Conservation (phyloP, 2,797 vertebrate genomes). For the Urocyon cinereoargenteus region DNA sequence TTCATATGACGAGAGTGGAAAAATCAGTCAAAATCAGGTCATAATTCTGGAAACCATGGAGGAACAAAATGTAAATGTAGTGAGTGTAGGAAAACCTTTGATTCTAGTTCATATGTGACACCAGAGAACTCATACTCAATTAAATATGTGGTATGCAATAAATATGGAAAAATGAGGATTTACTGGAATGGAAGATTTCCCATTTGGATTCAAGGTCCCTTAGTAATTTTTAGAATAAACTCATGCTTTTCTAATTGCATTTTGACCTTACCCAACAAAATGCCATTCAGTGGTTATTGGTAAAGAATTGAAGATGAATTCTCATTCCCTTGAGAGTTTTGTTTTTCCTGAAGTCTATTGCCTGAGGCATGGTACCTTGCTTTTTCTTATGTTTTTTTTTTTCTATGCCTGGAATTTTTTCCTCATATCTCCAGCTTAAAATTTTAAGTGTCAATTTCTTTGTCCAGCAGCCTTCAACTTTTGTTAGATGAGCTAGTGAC, state of each 20-base stretch:
- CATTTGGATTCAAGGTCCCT: neutral
- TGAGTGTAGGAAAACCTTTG: neutral
- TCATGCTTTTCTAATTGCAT: slow-evolving; percentile 40
- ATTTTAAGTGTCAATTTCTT: neutral
- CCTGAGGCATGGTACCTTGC: neutral
- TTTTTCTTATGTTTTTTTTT: slow-evolving; percentile 12
- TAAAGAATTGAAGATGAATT: neutral
- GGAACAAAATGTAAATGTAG: neutral
- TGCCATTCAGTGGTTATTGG: neutral
- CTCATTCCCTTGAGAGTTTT: neutral
- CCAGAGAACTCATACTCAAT: neutral
- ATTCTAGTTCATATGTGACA: neutral
- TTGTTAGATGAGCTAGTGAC: neutral
- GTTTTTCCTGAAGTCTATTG: neutral
- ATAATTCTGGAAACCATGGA: neutral
- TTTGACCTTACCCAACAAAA: slow-evolving; percentile 24
- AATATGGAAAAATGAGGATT: neutral
- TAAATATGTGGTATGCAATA: neutral
- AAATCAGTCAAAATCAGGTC: slow-evolving; percentile 14
- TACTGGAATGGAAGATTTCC: neutral
- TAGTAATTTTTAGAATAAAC: slow-evolving; percentile 47
- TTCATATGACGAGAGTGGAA: neutral
- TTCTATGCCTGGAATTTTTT: neutral
- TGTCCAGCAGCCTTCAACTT: neutral
- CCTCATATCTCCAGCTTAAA: neutral